Evolutionary conservation across 2,113 vertebrate species (phyloP), one percentile per base, ranked within the genome.

Genomic region (Puntigrus tetrazona): DNA sequence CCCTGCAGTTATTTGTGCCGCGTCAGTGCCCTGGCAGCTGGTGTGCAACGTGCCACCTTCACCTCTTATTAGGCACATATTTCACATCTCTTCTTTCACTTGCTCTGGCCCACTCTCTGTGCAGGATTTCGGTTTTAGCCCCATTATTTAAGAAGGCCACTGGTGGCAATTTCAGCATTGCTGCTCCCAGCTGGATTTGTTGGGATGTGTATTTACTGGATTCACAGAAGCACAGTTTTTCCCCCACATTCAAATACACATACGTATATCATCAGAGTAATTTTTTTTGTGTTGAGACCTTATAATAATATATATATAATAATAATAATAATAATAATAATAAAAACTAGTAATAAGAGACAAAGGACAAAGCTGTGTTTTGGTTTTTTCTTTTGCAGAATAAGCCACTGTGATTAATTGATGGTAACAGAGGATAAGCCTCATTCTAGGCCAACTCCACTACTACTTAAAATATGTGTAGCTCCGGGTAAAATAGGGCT

Each of bases 31-130:
- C 79, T 81, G 67, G 67, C 79, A 87, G 83, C 88, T 86, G 80
- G 74, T 83, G 83, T 80, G 85, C 81, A 55, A 52, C 79, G 43
- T 83, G 72, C 83, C 82, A 75, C 87, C 85, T 87, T 86, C 85
- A 84, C 85, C 85, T 86, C 77, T 75, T 81, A 87, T 87, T 82
- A 85, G 80, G 78, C 85, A 88, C 83, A 72, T 83, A 88, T 88
- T 86, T 88, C 79, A 83, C 65, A 74, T 78, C 87, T 86, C 67
- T 82, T 77, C 36, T 25, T 63, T 55, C 38, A 14, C 74, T 63
- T 16, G n/a, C 18, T 78, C 65, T 67, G 14, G 63, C 27, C 76
- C 34, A 16, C 72, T 69, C 70, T 85, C 55, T 31, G 11, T 36
- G 63, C 29, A 55, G 20, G 20, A 47, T 70, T 82, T 70, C 7